phyloP scores from a whole-genome alignment of 2,797 vertebrate species.

The Manis javanica region DNA sequence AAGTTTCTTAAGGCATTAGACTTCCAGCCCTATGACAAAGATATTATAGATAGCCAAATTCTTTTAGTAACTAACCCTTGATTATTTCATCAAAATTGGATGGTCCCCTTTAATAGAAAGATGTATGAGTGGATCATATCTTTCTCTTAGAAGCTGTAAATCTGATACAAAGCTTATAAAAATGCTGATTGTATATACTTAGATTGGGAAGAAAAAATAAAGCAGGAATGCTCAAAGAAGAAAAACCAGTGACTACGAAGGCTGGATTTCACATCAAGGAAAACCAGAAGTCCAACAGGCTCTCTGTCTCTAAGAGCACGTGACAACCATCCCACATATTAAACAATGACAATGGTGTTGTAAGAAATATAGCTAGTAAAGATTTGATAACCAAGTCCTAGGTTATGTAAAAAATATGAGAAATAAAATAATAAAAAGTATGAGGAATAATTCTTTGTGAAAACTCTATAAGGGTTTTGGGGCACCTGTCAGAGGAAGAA shows the following conservation, averaged over 20 bases:
- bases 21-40: not conserved
- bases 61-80: not conserved
- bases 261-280: not conserved
- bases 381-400: not conserved
- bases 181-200: not conserved
- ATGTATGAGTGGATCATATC: not conserved
- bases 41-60: not conserved
- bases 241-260: not conserved
- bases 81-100: slow-evolving; percentile 28
- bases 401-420: not conserved
- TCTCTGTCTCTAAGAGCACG: not conserved
- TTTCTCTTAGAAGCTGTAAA: not conserved
- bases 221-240: not conserved
- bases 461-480: not conserved
- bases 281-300: not conserved
- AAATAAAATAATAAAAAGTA: slow-evolving; percentile 46
- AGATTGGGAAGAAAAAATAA: not conserved
- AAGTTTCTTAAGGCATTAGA: not conserved
- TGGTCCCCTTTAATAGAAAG: not conserved
- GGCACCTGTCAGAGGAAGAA: slow-evolving; percentile 11
- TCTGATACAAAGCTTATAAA: not conserved
- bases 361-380: not conserved
- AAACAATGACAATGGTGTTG: not conserved
- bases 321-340: not conserved
- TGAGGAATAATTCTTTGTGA: slow-evolving; percentile 54